Base-by-base conservation (phyloP, 2,797 vertebrate species). In the Molossus molossus region DNA sequence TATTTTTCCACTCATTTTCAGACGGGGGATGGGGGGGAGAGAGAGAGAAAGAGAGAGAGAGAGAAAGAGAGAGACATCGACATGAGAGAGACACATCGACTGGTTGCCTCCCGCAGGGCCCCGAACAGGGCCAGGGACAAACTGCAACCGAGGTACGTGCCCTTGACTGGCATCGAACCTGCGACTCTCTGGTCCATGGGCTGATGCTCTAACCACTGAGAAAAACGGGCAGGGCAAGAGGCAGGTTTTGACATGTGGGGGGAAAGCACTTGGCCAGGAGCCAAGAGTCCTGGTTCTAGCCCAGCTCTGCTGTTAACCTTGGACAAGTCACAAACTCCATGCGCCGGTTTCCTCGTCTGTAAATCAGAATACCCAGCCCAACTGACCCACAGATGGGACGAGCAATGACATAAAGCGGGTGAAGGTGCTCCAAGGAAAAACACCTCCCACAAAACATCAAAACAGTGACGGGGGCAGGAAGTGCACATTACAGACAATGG, bases 401-500 rank as follows among this genome's bases (percentile, higher is more conserved):
- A 15, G 11, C 58, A 12, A 17, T 20, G 4, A 70, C 18, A 64
- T 33, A 70, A 73, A 40, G 75, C 72, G n/a, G 69, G 29, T 0
- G 20, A 27, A 62, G 45, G 75, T 17, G 10, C 15, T 29, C 20
- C 1, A 60, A 65, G 50, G 33, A 80, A 79, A 93, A 84, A 10
- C 64, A 3, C 27, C 33, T 13, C 57, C 53, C 13, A 9, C 60
- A 48, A 27, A 77, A 87, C 45, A 21, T 7, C 37, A 6, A 27
- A 58, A 65, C 58, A 17, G 33, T 20, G 57, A 40, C 1, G 13
- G 21, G 21, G 57, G 8, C 57, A 8, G n/a, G 45, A 69, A 58
- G 40, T 6, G 1, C 1, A 4, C 0, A 1, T 3, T 12, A 37
- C 57, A 27, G 75, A 29, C 40, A 45, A n/a, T 6, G 33, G 33